These are phyloP conservation scores for Agriopis aurantiaria DNA, from an alignment of 2,888 invertebrate species.

Conservation along the genomic window DNA sequence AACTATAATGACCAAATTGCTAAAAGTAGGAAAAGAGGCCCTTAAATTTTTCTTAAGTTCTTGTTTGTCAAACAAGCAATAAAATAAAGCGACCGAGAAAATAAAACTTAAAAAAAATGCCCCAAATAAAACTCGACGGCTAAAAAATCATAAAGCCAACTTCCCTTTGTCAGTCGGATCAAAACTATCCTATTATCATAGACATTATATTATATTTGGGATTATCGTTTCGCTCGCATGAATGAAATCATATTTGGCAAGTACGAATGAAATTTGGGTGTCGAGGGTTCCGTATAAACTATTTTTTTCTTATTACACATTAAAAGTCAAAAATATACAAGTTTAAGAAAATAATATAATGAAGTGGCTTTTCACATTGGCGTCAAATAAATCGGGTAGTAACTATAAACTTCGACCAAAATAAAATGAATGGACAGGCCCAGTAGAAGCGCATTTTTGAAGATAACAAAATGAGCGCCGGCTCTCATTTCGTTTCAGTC, in stretches of 20 bases:
- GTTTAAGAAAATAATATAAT: too few relatives aligned
- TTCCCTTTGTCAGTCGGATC: constrained; percentile 50
- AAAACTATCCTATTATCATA: constrained; percentile 52
- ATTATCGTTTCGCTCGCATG: constrained; percentile 38
- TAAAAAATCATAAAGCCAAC: constrained; percentile 38
- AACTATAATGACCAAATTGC: too few relatives aligned
- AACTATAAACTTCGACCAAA: too few relatives aligned
- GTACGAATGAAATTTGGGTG: background rate
- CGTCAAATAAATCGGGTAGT: too few relatives aligned
- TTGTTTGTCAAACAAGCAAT: background rate
- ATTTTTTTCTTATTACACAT: background rate
- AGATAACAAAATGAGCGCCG: too few relatives aligned
- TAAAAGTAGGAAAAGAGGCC: too few relatives aligned
- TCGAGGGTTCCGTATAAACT: background rate
- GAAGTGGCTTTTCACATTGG: too few relatives aligned
- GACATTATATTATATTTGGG: constrained; percentile 52
- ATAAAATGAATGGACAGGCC: too few relatives aligned
- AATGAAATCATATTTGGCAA: background rate
- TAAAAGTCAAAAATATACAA: too few relatives aligned
- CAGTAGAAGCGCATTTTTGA: too few relatives aligned
- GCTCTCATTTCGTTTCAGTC: too few relatives aligned
- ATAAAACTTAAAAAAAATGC: background rate
- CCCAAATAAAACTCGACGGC: background rate
- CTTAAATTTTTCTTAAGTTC: background rate
- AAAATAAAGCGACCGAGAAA: background rate